A percentile compares a stretch with the other conserved stretches of the same genome.
phyloP scores from a whole-genome alignment of 2,797 vertebrate species.

The Xyrichtys novacula region DNA sequence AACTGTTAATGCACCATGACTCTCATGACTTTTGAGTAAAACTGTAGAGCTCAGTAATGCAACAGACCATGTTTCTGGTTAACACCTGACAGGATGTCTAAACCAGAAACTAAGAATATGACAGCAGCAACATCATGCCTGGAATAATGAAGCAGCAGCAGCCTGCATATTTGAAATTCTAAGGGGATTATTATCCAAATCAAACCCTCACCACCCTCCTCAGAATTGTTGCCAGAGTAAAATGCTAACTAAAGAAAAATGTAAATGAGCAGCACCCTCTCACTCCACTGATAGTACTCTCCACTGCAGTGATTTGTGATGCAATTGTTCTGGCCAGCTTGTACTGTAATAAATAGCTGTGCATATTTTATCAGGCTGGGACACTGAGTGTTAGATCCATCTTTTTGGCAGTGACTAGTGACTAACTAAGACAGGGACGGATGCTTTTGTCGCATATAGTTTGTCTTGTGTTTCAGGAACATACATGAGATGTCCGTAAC shows the following conservation, averaged over 20 bases:
- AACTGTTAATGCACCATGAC: not conserved
- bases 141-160: constrained; percentile 51
- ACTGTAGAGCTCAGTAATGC: constrained; percentile 46
- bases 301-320: constrained; percentile 59
- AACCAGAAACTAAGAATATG: constrained; percentile 28
- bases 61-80: constrained; percentile 30
- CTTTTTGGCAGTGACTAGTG: constrained; percentile 77
- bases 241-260: constrained; percentile 58
- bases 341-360: constrained; percentile 73
- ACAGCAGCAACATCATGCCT: constrained; percentile 35
- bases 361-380: constrained; percentile 60
- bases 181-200: constrained; percentile 65
- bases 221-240: constrained; percentile 59
- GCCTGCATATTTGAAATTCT: constrained; percentile 68
- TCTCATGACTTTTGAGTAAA: constrained; percentile 4
- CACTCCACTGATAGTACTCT: constrained; percentile 49
- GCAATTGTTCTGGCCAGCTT: constrained; percentile 50
- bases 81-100: constrained; percentile 14
- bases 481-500: constrained; percentile 44
- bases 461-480: constrained; percentile 40
- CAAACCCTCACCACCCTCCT: constrained; percentile 56
- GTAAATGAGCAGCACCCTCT: constrained; percentile 53
- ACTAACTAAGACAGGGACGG: constrained; percentile 50
- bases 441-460: constrained; percentile 40
- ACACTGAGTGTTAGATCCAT: constrained; percentile 51